Conservation (phyloP, 1,140 invertebrate genomes). For the Drosophila littoralis region DNA sequence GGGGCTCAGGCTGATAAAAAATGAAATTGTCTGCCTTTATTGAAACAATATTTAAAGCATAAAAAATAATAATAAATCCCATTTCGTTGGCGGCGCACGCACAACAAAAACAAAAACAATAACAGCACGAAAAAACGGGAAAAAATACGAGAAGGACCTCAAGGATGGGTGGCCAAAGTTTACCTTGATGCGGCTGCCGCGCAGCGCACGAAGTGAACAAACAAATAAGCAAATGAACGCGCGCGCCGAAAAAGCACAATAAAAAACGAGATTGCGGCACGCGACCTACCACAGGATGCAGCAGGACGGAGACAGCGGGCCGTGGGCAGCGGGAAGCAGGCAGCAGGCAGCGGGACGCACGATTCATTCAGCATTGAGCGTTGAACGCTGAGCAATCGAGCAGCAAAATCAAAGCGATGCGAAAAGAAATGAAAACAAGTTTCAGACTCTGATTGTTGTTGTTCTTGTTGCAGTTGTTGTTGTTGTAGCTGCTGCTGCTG, state of each 20-base stretch:
- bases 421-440: constrained; percentile 66
- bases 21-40: constrained; percentile 51
- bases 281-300: constrained; percentile 80
- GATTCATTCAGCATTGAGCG: constrained; percentile 38
- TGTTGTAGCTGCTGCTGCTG: constrained; percentile 19
- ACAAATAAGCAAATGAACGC: constrained; percentile 82
- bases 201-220: constrained; percentile 72
- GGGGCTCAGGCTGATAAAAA: constrained; percentile 19
- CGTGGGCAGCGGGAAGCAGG: constrained; percentile 23
- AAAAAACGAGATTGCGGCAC: constrained; percentile 77
- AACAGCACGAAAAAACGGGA: constrained; percentile 24
- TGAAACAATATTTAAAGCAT: constrained; percentile 79
- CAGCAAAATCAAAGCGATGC: constrained; percentile 75
- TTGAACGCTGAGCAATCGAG: constrained; percentile 70
- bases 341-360: constrained; percentile 15
- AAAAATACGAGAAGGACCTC: neutral
- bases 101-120: constrained; percentile 73
- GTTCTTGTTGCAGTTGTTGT: constrained; percentile 2
- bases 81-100: constrained; percentile 68
- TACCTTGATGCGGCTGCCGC: constrained; percentile 76
- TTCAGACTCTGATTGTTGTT: constrained; percentile 43
- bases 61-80: constrained; percentile 81
- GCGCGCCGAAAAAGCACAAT: constrained; percentile 76
- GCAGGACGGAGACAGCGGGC: constrained; percentile 12
- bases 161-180: constrained; percentile 54